Percentiles rank a stretch among this genome's conserved stretches.
Evolutionary conservation across 2,113 vertebrate species (phyloP).

Genomic region (Apeltes quadracus): DNA sequence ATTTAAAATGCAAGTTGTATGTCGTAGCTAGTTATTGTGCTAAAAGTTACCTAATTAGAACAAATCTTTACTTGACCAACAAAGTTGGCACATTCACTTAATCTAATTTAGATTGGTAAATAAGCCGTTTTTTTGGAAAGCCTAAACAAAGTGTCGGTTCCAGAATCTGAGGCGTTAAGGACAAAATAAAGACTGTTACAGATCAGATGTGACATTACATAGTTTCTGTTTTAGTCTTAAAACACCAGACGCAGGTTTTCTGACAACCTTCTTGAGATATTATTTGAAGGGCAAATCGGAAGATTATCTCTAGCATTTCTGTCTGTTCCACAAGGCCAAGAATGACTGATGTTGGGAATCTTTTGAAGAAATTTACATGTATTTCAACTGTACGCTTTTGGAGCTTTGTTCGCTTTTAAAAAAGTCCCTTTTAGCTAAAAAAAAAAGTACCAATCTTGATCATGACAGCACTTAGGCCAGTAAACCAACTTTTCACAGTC

Average conservation of each 20-base stretch:
- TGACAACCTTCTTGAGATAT: background rate
- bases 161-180: conserved; percentile 9
- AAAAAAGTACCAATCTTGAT: background rate
- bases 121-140: background rate
- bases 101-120: background rate
- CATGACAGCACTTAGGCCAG: background rate
- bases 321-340: conserved; percentile 4
- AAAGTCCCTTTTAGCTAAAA: background rate
- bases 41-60: background rate
- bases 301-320: conserved; percentile 8
- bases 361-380: background rate
- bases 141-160: background rate
- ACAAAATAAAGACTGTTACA: background rate
- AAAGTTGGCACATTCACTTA: background rate
- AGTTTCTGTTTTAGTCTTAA: background rate
- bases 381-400: background rate
- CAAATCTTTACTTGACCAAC: background rate
- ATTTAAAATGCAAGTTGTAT: background rate
- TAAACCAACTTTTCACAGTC: background rate
- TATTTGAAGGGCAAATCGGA: conserved; percentile 24
- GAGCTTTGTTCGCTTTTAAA: background rate
- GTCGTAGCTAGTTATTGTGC: background rate
- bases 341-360: background rate
- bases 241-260: background rate
- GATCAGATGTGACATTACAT: background rate